Conservation (phyloP, 2,888 invertebrate genomes). For the Maniola hyperantus region DNA sequence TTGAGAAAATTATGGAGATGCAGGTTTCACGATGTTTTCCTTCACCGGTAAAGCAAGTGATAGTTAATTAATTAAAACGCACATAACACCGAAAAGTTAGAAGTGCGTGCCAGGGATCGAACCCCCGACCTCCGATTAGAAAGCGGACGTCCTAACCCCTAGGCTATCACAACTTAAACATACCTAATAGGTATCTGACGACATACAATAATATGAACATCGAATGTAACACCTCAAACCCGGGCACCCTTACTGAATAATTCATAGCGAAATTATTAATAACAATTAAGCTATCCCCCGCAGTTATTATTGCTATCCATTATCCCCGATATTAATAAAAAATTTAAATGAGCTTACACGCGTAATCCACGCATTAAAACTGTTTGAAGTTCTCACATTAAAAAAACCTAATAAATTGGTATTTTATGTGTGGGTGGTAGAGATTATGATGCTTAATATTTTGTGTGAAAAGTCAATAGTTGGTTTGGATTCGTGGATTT, state of each 20-base stretch:
- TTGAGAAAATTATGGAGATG: too few species aligned
- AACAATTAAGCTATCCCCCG: conserved; percentile 63
- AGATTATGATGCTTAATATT: conserved; percentile 49
- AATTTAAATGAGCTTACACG: conserved; percentile 76
- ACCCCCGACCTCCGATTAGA: too few species aligned
- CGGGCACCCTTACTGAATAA: conserved; percentile 61
- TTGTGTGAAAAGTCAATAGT: conserved; percentile 64
- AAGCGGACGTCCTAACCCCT: too few species aligned
- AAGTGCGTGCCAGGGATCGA: too few species aligned
- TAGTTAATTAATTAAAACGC: too few species aligned
- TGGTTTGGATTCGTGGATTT: conserved; percentile 4
- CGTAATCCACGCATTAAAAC: conserved; percentile 65
- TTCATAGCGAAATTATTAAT: conserved; percentile 77
- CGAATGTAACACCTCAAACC: conserved; percentile 30
- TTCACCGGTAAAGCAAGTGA: too few species aligned
- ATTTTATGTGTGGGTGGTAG: conserved; percentile 51
- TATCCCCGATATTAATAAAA: conserved; percentile 71
- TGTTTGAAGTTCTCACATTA: conserved; percentile 76
- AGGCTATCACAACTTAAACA: too few species aligned
- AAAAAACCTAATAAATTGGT: conserved; percentile 52
- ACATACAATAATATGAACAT: conserved; percentile 3
- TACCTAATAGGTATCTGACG: conserved; percentile 18
- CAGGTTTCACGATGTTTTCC: too few species aligned
- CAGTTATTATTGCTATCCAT: conserved; percentile 53
- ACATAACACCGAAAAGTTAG: too few species aligned